Evolutionary conservation across 2,888 invertebrate genomes (phyloP), one percentile per base, ranked within the genome.

Genomic region (Tetragnatha montana): DNA sequence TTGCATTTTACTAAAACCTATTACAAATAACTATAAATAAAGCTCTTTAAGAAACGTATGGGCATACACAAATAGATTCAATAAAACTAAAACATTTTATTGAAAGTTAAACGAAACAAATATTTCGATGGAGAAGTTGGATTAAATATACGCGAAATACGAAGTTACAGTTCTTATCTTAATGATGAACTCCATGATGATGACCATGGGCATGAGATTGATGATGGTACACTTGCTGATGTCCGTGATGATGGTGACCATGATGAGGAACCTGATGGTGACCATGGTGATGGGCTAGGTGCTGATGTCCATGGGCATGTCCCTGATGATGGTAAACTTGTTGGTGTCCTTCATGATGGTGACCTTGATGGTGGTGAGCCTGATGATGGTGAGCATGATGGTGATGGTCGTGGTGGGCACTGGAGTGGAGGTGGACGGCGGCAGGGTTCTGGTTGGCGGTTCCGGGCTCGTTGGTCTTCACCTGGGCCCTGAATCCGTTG

Each of bases 381-480:
- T 60, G 60, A 12, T 60, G 60, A 60, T 60, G 60, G 17, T 60
- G 60, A 17, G 14, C 60, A 60, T 60, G 22, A 14, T 60, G 17
- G 3, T 51, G 7, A 47, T 35, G 80, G 22, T 8, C 19, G 8
- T 80, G 68, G 69, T 14, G 80, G 22, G 69, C 68, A 10, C 60
- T 69, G 4, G 80, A 80, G n/a, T 80, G 80, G 2, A 80, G 69
- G 17, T 80, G 21, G 10, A 87, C 81, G 19, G 49, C 60, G 0
- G 81, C 87, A 19, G 87, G 86, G 19, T 74, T 19, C 19, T 80
- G 79, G 21, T 80, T 86, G 0, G 80, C 73, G 8, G 86, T 86
- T 80, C 87, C 87, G 14, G 87, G 87, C 22, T 88, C 87, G 17
- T 88, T 88, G 60, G 78, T 60, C 7, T 78, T 21, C 71, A 71